Percentiles rank a stretch among this genome's conserved stretches.
These are phyloP conservation scores for Helarctos malayanus DNA, from an alignment of 2,797 vertebrate species.

Conservation along the genomic window DNA sequence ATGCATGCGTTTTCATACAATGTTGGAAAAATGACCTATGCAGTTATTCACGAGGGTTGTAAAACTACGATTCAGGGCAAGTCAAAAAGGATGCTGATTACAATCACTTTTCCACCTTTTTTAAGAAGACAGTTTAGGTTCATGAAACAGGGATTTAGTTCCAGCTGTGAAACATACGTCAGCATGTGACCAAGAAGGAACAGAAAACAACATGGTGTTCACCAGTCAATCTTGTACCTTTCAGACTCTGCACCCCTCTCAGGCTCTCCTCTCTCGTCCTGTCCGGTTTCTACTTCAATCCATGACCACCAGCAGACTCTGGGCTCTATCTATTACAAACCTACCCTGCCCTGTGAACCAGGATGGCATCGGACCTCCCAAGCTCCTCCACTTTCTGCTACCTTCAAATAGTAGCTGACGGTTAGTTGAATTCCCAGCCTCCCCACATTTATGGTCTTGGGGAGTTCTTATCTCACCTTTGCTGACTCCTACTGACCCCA, in stretches of 20 bases:
- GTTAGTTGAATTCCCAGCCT: background rate
- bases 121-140: background rate
- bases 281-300: background rate
- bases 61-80: background rate
- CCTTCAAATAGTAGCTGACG: background rate
- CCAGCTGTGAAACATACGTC: background rate
- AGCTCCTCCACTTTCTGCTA: background rate
- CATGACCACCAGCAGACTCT: accelerated
- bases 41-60: background rate
- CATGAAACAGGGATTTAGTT: background rate
- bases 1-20: background rate
- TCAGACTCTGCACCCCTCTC: background rate
- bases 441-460: background rate
- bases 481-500: background rate
- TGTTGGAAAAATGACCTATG: background rate
- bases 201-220: background rate
- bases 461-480: background rate
- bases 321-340: background rate
- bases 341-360: background rate
- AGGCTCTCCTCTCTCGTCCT: background rate
- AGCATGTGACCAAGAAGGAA: background rate
- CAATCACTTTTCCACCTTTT: background rate
- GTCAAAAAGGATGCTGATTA: background rate
- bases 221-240: no score
- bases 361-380: background rate